phyloP scores from a whole-genome alignment of 1,140 invertebrate genomes.

The Drosophila punjabiensis region DNA sequence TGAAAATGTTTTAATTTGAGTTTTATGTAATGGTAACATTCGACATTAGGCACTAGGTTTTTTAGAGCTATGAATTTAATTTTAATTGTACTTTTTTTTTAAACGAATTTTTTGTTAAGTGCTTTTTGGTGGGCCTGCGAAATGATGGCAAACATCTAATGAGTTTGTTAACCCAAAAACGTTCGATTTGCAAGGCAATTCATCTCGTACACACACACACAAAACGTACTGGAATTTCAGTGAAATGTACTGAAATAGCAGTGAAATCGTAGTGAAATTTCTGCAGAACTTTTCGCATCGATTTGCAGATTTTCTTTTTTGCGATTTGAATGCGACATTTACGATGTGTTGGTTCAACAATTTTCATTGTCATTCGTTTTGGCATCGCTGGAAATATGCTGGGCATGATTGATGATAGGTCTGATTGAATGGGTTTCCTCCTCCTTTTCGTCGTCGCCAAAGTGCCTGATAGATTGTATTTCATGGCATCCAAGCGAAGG shows the following conservation, averaged over 20 bases:
- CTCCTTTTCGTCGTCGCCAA: not conserved
- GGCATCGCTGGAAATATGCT: slow-evolving; percentile 48
- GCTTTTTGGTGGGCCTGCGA: not conserved
- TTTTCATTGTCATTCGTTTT: slow-evolving; percentile 36
- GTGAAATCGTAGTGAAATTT: slow-evolving; percentile 18
- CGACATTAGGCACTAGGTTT: no score
- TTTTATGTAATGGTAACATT: no score
- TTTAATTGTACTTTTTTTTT: no score
- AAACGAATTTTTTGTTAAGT: not conserved
- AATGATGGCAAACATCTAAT: slow-evolving; percentile 56
- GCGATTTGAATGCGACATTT: slow-evolving; percentile 45
- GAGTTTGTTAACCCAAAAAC: slow-evolving; percentile 74
- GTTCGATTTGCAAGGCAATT: slow-evolving; percentile 26
- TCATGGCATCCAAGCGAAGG: slow-evolving; percentile 34
- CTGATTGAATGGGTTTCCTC: slow-evolving; percentile 69
- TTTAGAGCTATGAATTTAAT: no score
- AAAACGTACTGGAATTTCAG: no score
- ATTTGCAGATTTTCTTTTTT: slow-evolving; percentile 19
- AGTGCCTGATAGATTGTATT: slow-evolving; percentile 73
- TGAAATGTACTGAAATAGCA: not conserved
- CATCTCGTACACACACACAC: slow-evolving; percentile 4
- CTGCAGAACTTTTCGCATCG: slow-evolving; percentile 21
- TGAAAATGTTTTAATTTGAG: no score
- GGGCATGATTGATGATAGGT: slow-evolving; percentile 72
- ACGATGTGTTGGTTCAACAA: slow-evolving; percentile 51